These are phyloP conservation scores for Phymorhynchus buccinoides DNA, from an alignment of 1,140 invertebrate genomes.

Conservation along the genomic window DNA sequence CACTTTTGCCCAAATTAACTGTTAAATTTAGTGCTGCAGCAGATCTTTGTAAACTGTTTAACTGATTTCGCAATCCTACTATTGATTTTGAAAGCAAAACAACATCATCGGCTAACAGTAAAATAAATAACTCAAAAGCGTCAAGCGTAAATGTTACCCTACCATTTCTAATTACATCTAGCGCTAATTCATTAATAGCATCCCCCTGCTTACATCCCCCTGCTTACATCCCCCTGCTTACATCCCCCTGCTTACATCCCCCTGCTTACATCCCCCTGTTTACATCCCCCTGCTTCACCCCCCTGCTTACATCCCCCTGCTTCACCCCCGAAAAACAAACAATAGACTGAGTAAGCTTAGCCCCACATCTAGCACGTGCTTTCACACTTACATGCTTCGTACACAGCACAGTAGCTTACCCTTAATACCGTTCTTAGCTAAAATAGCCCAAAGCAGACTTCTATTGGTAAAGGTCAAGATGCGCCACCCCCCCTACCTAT, in stretches of 20 bases:
- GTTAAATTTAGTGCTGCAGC: not conserved
- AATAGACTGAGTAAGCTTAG: not conserved
- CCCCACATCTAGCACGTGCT: not conserved
- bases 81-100: not conserved
- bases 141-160: not conserved
- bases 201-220: not conserved
- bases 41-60: not conserved
- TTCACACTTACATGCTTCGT: not conserved
- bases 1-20: slow-evolving; percentile 2
- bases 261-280: not conserved
- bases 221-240: not conserved
- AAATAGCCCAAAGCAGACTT: slow-evolving; percentile 6
- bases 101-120: not conserved
- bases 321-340: not conserved
- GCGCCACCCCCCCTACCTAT: no score
- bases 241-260: not conserved
- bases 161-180: not conserved
- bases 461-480: no score
- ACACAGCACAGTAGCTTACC: not conserved
- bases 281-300: not conserved
- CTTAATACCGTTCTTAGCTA: not conserved
- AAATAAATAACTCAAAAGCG: not conserved
- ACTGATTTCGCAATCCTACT: not conserved
- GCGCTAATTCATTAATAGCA: not conserved
- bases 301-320: not conserved